Evolutionary conservation across 1,140 invertebrate genomes (phyloP), one percentile per base, ranked within the genome.

Genomic region (Polypedilum vanderplanki): DNA sequence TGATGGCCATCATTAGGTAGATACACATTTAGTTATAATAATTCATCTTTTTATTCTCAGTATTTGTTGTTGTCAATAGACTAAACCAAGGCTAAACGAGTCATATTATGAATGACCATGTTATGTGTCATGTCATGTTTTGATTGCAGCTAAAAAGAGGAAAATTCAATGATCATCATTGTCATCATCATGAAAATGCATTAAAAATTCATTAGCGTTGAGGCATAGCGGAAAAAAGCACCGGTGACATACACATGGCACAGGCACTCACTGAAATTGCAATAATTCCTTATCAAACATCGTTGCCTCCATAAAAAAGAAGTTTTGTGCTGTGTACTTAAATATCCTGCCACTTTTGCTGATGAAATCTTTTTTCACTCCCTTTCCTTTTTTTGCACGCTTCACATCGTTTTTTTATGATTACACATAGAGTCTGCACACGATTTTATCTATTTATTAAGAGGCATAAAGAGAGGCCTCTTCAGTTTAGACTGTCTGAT

Each of bases 81-180:
- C 1, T 33, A 33, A 33, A 33, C 24, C 24, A 33, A 33, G 24
- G 1, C 24, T 33, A 33, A 33, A 33, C 24, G 24, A 33, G 24
- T n/a, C n/a, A 33, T 33, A 33, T 33, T 33, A 33, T 33, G 24
- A 33, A 33, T 33, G 24, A 33, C 24, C 24, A 33, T 33, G 24
- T 33, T 33, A 33, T 33, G 5, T 33, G 24, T 33, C 24, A 33
- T 33, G 24, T 33, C 24, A 33, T 33, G 24, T 33, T 33, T 1
- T 33, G 24, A 3, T 33, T 5, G 24, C 5, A 33, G 24, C 2
- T 33, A 33, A 33, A 33, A 33, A 33, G 24, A 33, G 5, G 24
- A n/a, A 57, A 57, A 57, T 57, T 57, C n/a, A 57, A 57, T 57
- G 46, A 57, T 57, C 46, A 57, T 46, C 41, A 46, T 46, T 46